Evolutionary conservation across 2,888 invertebrate species (phyloP).

Genomic region (Elysia crispata): DNA sequence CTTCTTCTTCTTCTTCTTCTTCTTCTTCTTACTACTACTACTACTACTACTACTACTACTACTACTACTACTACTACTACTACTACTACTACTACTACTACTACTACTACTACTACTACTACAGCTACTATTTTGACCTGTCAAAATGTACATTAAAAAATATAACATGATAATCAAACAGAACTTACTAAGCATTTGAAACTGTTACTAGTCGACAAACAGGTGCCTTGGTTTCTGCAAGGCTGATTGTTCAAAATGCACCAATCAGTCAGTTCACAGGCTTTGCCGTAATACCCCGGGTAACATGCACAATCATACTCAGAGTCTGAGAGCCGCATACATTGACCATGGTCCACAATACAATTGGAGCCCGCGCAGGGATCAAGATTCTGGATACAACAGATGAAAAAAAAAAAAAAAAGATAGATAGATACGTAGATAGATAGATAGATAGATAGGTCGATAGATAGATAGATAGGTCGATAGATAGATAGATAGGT

Average conservation of each 20-base stretch:
- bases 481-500: background rate
- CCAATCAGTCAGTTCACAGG: constrained; percentile 61
- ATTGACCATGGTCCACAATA: constrained; percentile 45
- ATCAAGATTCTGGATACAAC: constrained; percentile 45
- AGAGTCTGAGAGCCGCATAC: constrained; percentile 36
- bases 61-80: too few relatives aligned
- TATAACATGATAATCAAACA: background rate
- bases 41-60: too few relatives aligned
- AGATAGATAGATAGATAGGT: background rate
- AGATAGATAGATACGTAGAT: background rate
- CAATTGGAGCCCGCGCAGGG: constrained; percentile 63
- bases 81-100: too few relatives aligned
- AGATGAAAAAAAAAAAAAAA: background rate
- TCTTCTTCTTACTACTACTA: too few relatives aligned
- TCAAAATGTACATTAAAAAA: too few relatives aligned
- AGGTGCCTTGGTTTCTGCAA: constrained; percentile 70
- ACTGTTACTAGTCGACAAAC: constrained; percentile 59
- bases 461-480: background rate
- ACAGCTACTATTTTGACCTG: too few relatives aligned
- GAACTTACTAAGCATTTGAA: constrained; percentile 38
- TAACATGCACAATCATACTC: constrained; percentile 62
- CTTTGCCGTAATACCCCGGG: constrained; percentile 63
- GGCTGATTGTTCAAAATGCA: constrained; percentile 60
- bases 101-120: too few relatives aligned
- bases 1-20: constrained; percentile 9